These are phyloP conservation scores for Progne subis DNA, from an alignment of 2,113 vertebrate genomes.

Conservation along the genomic window DNA sequence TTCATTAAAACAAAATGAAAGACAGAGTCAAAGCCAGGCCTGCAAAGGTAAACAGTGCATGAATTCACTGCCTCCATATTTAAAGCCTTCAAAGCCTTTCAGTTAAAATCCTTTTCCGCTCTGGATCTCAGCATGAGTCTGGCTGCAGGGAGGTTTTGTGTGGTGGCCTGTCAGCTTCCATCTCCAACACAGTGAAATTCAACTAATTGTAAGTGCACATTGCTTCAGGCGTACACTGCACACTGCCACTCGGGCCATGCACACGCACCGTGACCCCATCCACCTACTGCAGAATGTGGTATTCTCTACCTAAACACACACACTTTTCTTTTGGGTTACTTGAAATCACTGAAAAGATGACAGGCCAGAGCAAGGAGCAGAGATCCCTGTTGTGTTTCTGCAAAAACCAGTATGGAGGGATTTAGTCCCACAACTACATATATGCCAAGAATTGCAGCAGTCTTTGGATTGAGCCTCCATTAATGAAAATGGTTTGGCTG, in stretches of 20 bases:
- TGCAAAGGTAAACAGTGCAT: constrained; percentile 56
- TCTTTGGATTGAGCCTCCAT: neutral
- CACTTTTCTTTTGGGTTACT: neutral
- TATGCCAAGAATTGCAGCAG: neutral
- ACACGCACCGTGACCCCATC: neutral
- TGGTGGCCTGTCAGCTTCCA: constrained; percentile 71
- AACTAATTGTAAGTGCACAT: constrained; percentile 67
- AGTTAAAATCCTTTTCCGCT: constrained; percentile 67
- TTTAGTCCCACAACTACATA: neutral
- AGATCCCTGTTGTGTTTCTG: neutral
- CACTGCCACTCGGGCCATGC: neutral
- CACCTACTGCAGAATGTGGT: neutral
- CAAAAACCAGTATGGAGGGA: neutral
- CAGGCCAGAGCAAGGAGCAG: neutral
- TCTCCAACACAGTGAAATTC: constrained; percentile 71
- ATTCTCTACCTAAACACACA: neutral
- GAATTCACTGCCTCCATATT: constrained; percentile 57
- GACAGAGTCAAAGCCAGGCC: constrained; percentile 45
- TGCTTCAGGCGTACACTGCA: constrained; percentile 25
- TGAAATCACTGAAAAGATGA: neutral
- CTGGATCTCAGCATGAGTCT: constrained; percentile 64
- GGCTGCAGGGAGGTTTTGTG: constrained; percentile 70
- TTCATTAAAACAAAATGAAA: constrained; percentile 63
- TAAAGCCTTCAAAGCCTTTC: constrained; percentile 61
- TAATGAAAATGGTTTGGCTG: neutral